A percentile compares a stretch with the other conserved stretches of the same genome.
Conservation (phyloP, 2,113 vertebrate genomes). For the Proteles cristata region DNA sequence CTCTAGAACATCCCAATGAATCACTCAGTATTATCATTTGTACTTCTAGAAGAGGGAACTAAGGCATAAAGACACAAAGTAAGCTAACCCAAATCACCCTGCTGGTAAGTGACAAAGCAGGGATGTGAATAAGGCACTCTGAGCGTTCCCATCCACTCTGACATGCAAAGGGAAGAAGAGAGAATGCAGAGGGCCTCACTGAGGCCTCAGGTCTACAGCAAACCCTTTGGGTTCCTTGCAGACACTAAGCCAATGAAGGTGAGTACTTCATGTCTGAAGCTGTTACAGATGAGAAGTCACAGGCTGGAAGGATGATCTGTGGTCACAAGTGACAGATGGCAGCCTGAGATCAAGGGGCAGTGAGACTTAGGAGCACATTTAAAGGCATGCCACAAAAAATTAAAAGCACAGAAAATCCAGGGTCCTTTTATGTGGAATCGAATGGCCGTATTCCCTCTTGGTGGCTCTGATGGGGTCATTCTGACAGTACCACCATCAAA, state of each 20-base stretch:
- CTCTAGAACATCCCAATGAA: neutral
- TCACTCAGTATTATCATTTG: too few relatives aligned
- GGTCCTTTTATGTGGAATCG: neutral
- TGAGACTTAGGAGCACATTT: neutral
- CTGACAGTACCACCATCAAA: neutral
- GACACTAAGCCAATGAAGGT: neutral
- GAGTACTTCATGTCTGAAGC: neutral
- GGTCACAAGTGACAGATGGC: neutral
- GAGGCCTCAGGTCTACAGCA: too few relatives aligned
- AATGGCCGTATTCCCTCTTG: neutral
- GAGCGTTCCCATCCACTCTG: neutral
- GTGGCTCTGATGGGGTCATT: neutral
- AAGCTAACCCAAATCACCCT: neutral
- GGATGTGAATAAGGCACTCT: neutral
- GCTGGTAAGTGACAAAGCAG: too few relatives aligned
- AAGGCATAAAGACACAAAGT: neutral
- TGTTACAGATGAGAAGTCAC: neutral
- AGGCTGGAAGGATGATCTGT: neutral
- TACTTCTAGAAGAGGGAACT: neutral
- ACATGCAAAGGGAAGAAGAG: neutral
- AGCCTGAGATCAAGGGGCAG: neutral
- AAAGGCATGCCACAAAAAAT: neutral
- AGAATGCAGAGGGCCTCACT: rapidly evolving
- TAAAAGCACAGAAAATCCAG: neutral
- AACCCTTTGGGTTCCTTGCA: neutral